Evolutionary conservation across 2,113 vertebrate genomes (phyloP), one percentile per base, ranked within the genome.

Genomic region (Cyphomyrus plagiostoma): DNA sequence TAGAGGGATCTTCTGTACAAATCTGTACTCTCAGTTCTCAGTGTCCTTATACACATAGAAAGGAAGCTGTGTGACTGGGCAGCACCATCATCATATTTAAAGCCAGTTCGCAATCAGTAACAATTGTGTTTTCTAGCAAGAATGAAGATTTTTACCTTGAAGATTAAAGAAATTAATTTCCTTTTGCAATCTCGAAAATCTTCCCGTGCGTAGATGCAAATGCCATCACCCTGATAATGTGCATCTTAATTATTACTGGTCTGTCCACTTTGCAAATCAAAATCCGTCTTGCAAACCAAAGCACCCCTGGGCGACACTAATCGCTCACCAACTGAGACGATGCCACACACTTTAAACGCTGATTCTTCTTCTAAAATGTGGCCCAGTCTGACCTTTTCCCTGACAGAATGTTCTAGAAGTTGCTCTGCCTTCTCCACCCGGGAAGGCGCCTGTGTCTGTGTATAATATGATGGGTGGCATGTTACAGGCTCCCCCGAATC

Each of bases 151-250:
- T 70, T 80, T 80, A 80, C 74, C 74, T 42, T 80, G 74, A 80
- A 80, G 74, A 80, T 42, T 80, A 39, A 80, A 80, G 35, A 80
- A 80, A 80, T 80, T 80, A 80, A 80, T 80, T 80, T 80, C 35
- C 74, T 39, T 42, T 87, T 87, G 48, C 53, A 56, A 87, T 87
- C 50, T 15, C 26, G 2, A 53, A 87, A 87, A 87, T 48, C 85
- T 52, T 84, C 9, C 19, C 19, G 19, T 46, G 23, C 42, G 8
- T 48, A 84, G 77, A 42, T 82, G 5, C 77, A 82, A 45, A 39
- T 48, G 19, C 23, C 23, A 0, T 46, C 82, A 42, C 74, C 2
- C 74, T 7, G 74, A 80, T 80, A 80, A 39, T 23, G 21, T 84
- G 39, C 45, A 84, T 42, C 82, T 46, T 46, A 84, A 84, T 84